Evolutionary conservation across 2,888 invertebrate genomes (phyloP).

Genomic region (Nineta flava): DNA sequence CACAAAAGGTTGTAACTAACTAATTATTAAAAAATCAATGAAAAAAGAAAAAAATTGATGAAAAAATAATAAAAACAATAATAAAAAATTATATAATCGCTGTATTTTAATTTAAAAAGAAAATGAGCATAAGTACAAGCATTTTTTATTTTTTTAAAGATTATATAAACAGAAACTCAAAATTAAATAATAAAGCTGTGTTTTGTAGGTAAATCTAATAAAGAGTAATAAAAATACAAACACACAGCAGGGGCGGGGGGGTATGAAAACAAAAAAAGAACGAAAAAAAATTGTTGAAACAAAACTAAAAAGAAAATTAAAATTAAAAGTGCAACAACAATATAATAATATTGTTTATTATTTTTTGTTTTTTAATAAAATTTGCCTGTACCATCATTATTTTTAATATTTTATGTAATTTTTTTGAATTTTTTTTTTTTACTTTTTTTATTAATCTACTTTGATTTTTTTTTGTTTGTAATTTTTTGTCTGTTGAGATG

Average conservation of each 20-base stretch:
- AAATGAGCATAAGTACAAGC: slow-evolving; percentile 5
- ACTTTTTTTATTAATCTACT: too few relatives aligned
- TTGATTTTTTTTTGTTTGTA: too few relatives aligned
- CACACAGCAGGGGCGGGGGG: neutral
- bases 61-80: neutral
- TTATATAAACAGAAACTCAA: too few relatives aligned
- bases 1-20: too few relatives aligned
- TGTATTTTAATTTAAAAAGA: slow-evolving; percentile 1
- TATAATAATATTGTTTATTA: neutral
- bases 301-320: neutral
- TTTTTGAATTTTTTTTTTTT: too few relatives aligned
- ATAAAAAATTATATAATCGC: slow-evolving; percentile 3
- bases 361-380: slow-evolving; percentile 8
- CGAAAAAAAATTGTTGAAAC: neutral
- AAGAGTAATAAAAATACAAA: too few relatives aligned
- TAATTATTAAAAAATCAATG: too few relatives aligned
- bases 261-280: neutral
- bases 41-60: too few relatives aligned
- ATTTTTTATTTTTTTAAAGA: slow-evolving; percentile 4
- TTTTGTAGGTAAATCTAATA: too few relatives aligned
- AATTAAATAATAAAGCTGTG: too few relatives aligned
- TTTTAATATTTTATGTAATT: too few relatives aligned
- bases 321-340: neutral
- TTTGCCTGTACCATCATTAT: slow-evolving; percentile 14
- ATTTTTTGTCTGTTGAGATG: too few relatives aligned